Base-by-base conservation (phyloP, 2,113 vertebrate genomes). In the Chauna torquata region DNA sequence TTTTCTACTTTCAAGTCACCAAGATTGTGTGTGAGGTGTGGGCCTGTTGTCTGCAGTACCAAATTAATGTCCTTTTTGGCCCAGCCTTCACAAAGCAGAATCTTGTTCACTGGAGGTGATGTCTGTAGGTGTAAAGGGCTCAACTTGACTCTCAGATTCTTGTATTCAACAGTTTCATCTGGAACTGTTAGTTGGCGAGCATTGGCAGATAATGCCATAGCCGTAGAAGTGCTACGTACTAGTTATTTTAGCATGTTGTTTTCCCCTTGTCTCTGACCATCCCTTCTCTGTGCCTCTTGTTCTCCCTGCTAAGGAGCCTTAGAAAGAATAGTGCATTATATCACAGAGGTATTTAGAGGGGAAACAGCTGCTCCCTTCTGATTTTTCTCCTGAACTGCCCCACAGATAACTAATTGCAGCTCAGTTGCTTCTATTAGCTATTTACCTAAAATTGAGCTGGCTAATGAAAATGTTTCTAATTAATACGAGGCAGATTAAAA, bases 381-480 rank as follows among this genome's bases (percentile, higher is more conserved):
- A 87, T 91, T 96, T 95, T 98, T 58, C 38, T 59, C 83, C 88
- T 82, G 71, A 93, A 94, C 90, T 96, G 92, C 97, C 96, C 97
- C 93, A 96, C 97, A 97, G 96, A 93, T 98, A 97, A 97, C 89
- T 97, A 98, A 97, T 97, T 93, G 96, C 90, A 94, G 86, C 75
- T 62, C 94, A 93, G 96, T 98, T 96, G 90, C 89, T 98, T 97
- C 96, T 97, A 96, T 98, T 98, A 98, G 97, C 90, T 96, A 94
- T 96, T 98, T 97, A 97, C 92, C 97, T 95, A 90, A 97, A 97
- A 97, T 94, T 96, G 96, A 96, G 82, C 90, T 97, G 92, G 97
- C 96, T 97, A 98, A 96, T 97, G 96, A 98, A 97, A 97, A 96
- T 98, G 96, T 94, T 98, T 98, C 98, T 97, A 98, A 98, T 98